Percentiles rank a stretch among this genome's conserved stretches.
Conservation (phyloP, 2,888 invertebrate species). For the Drosophila ustulata region DNA sequence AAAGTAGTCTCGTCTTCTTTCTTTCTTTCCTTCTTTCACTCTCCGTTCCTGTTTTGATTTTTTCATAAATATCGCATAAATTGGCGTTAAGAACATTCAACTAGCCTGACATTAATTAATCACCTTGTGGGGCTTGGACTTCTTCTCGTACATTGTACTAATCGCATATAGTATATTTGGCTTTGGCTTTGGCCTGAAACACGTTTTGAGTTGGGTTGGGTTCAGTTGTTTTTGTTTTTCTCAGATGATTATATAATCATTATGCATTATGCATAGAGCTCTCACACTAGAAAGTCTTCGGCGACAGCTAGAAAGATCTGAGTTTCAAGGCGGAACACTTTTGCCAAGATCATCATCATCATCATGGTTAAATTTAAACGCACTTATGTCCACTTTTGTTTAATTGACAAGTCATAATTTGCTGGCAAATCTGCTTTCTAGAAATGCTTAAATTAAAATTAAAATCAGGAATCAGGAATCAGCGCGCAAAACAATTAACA, state of each 20-base stretch:
- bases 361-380: slow-evolving; percentile 72
- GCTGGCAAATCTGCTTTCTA: slow-evolving; percentile 11
- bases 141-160: neutral
- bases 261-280: slow-evolving; percentile 42
- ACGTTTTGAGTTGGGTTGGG: slow-evolving; percentile 22
- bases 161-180: neutral
- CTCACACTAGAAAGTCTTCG: slow-evolving; percentile 66
- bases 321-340: slow-evolving; percentile 11
- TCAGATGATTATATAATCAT: slow-evolving; percentile 45
- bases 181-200: slow-evolving; percentile 25
- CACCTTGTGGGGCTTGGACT: slow-evolving; percentile 45
- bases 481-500: slow-evolving; percentile 19
- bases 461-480: slow-evolving; percentile 26
- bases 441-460: slow-evolving; percentile 38
- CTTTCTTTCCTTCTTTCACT: slow-evolving; percentile 21
- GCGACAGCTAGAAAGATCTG: slow-evolving; percentile 1
- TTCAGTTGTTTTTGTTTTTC: slow-evolving; percentile 1
- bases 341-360: neutral
- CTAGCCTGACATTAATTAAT: slow-evolving; percentile 70
- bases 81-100: slow-evolving; percentile 54
- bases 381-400: slow-evolving; percentile 27
- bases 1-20: slow-evolving; percentile 6
- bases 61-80: slow-evolving; percentile 52
- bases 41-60: slow-evolving; percentile 15
- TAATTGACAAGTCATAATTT: slow-evolving; percentile 30